phyloP scores from a whole-genome alignment of 1,140 invertebrate species.

The Aphaenogaster ashmeadi region DNA sequence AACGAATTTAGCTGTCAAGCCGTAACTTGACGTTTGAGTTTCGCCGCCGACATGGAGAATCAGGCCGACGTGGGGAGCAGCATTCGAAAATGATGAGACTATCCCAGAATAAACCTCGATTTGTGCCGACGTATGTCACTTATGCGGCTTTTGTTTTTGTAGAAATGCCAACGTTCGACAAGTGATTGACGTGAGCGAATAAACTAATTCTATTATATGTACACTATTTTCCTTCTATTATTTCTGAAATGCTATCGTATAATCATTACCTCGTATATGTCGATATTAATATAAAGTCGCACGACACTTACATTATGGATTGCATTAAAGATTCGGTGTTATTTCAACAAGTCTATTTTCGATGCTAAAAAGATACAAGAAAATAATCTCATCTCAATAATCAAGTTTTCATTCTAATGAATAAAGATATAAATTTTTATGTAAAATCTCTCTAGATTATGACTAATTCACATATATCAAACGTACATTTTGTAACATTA shows the following conservation, averaged over 20 bases:
- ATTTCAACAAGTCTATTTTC: not conserved
- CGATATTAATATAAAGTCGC: not conserved
- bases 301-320: not conserved
- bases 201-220: not conserved
- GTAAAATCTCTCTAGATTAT: not conserved
- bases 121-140: constrained; percentile 18
- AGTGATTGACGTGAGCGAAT: not conserved
- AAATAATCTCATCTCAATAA: not conserved
- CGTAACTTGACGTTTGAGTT: constrained; percentile 84
- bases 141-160: not conserved
- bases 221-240: not conserved
- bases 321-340: not conserved
- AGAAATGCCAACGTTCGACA: not conserved
- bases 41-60: constrained; percentile 68
- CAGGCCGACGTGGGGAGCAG: constrained; percentile 21
- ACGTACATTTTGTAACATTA: not conserved
- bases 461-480: not conserved
- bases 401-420: not conserved
- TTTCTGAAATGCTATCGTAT: not conserved
- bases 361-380: not conserved
- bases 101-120: constrained; percentile 57
- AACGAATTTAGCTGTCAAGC: constrained; percentile 84
- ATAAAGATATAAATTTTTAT: not conserved
- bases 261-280: constrained; percentile 1
- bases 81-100: constrained; percentile 47